Conservation (phyloP, 64 coral and sea anemone genomes). For the Stichodactyla helianthus region DNA sequence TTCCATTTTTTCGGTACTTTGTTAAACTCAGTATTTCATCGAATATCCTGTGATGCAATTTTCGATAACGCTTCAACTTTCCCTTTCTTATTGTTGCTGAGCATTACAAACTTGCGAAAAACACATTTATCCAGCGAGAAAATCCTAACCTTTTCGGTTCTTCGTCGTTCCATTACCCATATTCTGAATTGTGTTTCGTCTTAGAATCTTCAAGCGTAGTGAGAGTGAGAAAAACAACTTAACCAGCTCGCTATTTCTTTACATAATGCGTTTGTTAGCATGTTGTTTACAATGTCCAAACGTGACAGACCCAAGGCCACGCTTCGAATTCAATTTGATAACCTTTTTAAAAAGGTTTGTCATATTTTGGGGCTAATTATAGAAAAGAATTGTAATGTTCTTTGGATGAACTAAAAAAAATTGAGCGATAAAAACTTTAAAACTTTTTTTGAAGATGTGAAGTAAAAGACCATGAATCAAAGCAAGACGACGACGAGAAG, state of each 20-base stretch:
- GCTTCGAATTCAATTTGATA: neutral
- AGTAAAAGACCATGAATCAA: neutral
- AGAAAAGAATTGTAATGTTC: neutral
- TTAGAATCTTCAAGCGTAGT: neutral
- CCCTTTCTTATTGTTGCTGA: neutral
- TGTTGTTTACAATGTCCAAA: neutral
- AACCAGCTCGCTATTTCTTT: neutral
- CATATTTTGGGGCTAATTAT: neutral
- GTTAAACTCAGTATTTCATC: neutral
- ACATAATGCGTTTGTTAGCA: neutral
- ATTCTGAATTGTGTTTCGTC: neutral
- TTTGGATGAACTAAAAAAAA: neutral
- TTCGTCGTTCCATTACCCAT: neutral
- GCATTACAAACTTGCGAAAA: neutral
- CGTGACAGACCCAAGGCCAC: neutral
- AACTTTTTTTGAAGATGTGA: no score
- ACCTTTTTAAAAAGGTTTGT: neutral
- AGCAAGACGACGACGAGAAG: neutral
- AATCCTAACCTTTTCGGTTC: neutral
- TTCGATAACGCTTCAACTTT: neutral
- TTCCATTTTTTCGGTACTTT: neutral
- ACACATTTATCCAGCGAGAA: neutral
- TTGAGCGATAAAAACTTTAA: neutral
- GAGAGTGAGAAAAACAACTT: neutral
- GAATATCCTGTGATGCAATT: neutral